These are phyloP conservation scores for Rotaria magnacalcarata DNA, from an alignment of 2,888 invertebrate genomes.

Conservation along the genomic window DNA sequence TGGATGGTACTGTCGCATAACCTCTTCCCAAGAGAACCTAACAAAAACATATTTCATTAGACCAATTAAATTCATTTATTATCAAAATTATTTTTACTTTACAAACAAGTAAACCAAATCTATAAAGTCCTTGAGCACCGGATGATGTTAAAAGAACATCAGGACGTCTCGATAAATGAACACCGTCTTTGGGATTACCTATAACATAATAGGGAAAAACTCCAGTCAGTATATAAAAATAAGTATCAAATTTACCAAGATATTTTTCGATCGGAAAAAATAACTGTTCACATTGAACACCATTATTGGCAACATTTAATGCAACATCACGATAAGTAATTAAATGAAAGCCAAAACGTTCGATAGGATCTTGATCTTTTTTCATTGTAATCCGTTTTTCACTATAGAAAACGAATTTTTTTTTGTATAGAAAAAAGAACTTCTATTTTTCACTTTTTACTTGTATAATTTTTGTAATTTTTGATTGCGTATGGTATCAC, in stretches of 20 bases:
- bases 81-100: not conserved
- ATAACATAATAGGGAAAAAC: not conserved
- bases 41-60: too few species aligned
- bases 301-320: not conserved
- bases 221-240: too few species aligned
- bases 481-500: not conserved
- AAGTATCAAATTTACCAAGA: not conserved
- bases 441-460: not conserved
- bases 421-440: not conserved
- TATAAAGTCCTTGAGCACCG: not conserved
- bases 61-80: too few species aligned
- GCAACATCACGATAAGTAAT: not conserved
- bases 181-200: not conserved
- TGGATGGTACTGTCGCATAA: not conserved
- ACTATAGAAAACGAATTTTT: not conserved
- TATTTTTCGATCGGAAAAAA: not conserved
- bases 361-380: constrained; percentile 7
- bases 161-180: not conserved
- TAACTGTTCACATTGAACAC: not conserved
- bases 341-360: constrained; percentile 15
- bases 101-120: constrained; percentile 30
- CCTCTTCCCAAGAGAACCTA: not conserved
- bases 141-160: constrained; percentile 14
- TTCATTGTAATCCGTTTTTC: not conserved
- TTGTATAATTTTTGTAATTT: constrained; percentile 5